A percentile compares a stretch with the other conserved stretches of the same genome.
These are phyloP conservation scores for Epinotia brunnichana DNA, from an alignment of 2,888 invertebrate species.

Conservation along the genomic window DNA sequence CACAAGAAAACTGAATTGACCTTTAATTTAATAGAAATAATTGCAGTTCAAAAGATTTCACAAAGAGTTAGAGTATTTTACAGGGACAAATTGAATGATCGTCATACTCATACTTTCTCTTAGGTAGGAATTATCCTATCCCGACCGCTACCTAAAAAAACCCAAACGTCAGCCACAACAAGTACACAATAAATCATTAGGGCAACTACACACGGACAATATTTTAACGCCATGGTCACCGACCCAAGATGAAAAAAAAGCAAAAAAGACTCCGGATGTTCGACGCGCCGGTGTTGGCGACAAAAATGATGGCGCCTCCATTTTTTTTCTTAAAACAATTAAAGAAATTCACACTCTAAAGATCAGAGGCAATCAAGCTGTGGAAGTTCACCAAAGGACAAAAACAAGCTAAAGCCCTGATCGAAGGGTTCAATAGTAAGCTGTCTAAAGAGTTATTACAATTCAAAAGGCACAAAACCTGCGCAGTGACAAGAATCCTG, in stretches of 20 bases:
- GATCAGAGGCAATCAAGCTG: too few relatives aligned
- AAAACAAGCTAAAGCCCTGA: too few relatives aligned
- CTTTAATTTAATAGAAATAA: too few relatives aligned
- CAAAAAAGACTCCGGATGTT: constrained; percentile 71
- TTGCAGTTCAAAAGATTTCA: too few relatives aligned
- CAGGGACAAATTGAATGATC: too few relatives aligned
- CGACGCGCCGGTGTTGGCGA: constrained; percentile 76
- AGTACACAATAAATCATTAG: constrained; percentile 71
- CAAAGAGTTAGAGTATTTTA: too few relatives aligned
- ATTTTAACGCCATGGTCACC: constrained; percentile 69
- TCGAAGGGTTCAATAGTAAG: too few relatives aligned
- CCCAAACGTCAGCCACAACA: constrained; percentile 53
- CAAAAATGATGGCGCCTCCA: constrained; percentile 75
- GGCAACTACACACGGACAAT: constrained; percentile 59
- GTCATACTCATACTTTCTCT: constrained; percentile 13
- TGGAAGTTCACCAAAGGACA: too few relatives aligned
- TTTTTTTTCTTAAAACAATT: constrained; percentile 55
- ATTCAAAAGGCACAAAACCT: too few relatives aligned
- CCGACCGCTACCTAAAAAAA: constrained; percentile 53
- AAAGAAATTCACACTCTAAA: constrained; percentile 18
- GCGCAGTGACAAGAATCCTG: too few relatives aligned
- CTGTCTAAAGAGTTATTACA: too few relatives aligned
- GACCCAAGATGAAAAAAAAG: constrained; percentile 58
- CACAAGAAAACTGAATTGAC: too few relatives aligned
- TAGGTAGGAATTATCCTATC: constrained; percentile 23